Evolutionary conservation across 2,888 invertebrate genomes (phyloP).

Genomic region (Diabrotica balteata): DNA sequence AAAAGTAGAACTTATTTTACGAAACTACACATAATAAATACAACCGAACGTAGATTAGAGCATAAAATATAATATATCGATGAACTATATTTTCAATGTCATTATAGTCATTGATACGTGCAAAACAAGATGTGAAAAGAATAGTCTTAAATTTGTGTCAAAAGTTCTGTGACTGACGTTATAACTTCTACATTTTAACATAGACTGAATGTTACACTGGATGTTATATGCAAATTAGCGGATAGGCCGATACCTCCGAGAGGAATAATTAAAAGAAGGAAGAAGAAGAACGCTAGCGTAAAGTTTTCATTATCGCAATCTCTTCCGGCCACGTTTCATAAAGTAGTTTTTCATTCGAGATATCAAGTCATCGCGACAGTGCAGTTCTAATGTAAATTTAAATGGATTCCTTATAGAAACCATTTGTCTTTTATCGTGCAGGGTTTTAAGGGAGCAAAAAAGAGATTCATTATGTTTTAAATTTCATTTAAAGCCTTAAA

Average conservation of each 20-base stretch:
- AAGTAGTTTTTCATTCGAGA: slow-evolving; percentile 30
- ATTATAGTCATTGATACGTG: too few species aligned
- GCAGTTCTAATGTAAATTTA: slow-evolving; percentile 9
- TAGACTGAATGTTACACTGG: too few species aligned
- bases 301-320: slow-evolving; percentile 37
- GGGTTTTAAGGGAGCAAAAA: not conserved
- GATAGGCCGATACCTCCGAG: slow-evolving; percentile 7
- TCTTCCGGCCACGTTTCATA: slow-evolving; percentile 33
- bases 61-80: too few species aligned
- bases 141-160: too few species aligned
- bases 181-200: too few species aligned
- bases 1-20: too few species aligned
- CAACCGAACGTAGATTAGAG: too few species aligned
- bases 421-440: not conserved
- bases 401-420: slow-evolving; percentile 6
- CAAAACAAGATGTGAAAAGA: too few species aligned
- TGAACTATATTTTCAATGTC: too few species aligned
- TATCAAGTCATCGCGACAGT: slow-evolving; percentile 14
- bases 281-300: slow-evolving; percentile 28
- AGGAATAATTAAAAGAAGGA: slow-evolving; percentile 14
- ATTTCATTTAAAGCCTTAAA: not conserved
- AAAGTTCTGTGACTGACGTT: too few species aligned
- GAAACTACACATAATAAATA: too few species aligned
- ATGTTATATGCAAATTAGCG: slow-evolving; percentile 27
- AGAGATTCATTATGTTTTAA: slow-evolving; percentile 1